Evolutionary conservation across 2,797 vertebrate genomes (phyloP).

Genomic region (Tapera naevia): DNA sequence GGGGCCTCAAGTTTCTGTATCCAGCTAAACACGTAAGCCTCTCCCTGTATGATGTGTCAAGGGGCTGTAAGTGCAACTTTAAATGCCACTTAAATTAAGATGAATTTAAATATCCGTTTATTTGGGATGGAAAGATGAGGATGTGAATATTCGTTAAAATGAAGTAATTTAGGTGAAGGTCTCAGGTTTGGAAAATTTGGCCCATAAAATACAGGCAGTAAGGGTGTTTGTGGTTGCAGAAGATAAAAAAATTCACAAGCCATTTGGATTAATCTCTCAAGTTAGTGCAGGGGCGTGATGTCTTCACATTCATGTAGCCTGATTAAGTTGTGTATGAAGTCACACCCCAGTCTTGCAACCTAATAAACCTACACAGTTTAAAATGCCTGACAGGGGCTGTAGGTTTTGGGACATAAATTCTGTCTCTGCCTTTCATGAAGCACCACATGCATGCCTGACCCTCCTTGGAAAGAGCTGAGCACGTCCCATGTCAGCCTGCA

Average conservation of each 20-base stretch:
- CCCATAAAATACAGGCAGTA: neutral
- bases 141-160: constrained; percentile 7
- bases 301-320: neutral
- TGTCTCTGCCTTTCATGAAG: neutral
- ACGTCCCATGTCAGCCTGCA: neutral
- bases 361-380: neutral
- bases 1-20: neutral
- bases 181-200: neutral
- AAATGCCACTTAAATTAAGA: neutral
- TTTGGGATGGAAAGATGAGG: neutral
- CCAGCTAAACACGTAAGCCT: neutral
- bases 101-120: neutral
- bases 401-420: neutral
- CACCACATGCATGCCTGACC: neutral
- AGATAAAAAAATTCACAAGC: neutral
- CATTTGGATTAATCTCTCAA: neutral
- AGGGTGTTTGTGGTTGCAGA: neutral
- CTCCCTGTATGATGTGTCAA: neutral
- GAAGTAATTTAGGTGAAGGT: neutral
- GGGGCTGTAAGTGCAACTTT: neutral
- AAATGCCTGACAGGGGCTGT: neutral
- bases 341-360: neutral
- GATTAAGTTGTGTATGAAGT: neutral
- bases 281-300: neutral
- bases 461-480: neutral